Evolutionary conservation across 2,888 invertebrate species (phyloP).

Genomic region (Dryocosmus kuriphilus): DNA sequence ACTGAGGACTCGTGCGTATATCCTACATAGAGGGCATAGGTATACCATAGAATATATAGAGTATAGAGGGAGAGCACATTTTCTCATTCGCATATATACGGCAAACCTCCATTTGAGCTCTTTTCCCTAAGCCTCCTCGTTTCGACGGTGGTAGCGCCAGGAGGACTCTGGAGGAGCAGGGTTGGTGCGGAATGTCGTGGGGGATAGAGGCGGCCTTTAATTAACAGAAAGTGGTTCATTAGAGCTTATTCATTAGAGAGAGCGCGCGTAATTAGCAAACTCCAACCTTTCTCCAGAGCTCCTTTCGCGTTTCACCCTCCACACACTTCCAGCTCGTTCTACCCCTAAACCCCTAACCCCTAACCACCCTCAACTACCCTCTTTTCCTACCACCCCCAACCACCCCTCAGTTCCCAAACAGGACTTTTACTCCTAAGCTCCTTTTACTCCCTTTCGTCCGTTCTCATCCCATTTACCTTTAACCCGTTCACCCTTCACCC

Average conservation of each 20-base stretch:
- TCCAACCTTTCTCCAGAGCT: conserved; percentile 80
- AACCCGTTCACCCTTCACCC: conserved; percentile 32
- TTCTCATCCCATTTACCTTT: conserved; percentile 42
- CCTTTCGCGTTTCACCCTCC: conserved; percentile 71
- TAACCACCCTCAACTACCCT: conserved; percentile 44
- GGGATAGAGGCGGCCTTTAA: conserved; percentile 84
- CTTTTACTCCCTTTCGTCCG: conserved; percentile 56
- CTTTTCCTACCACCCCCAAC: conserved; percentile 5
- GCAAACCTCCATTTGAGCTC: conserved; percentile 69
- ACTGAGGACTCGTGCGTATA: neutral
- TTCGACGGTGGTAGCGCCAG: conserved; percentile 57
- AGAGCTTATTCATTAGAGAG: conserved; percentile 94
- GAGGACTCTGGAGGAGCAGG: conserved; percentile 46
- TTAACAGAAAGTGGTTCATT: conserved; percentile 95
- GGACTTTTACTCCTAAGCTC: conserved; percentile 65
- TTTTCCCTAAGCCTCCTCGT: conserved; percentile 72
- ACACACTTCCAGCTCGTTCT: conserved; percentile 58
- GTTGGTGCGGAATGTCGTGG: conserved; percentile 60
- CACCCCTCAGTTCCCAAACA: conserved; percentile 42
- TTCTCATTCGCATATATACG: conserved; percentile 52
- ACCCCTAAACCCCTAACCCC: conserved; percentile 53
- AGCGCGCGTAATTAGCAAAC: conserved; percentile 91
- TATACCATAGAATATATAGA: conserved; percentile 2
- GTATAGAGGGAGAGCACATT: conserved; percentile 20
- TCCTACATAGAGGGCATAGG: conserved; percentile 5